Evolutionary conservation across 2,113 vertebrate species (phyloP).

Genomic region (Rhea americana): DNA sequence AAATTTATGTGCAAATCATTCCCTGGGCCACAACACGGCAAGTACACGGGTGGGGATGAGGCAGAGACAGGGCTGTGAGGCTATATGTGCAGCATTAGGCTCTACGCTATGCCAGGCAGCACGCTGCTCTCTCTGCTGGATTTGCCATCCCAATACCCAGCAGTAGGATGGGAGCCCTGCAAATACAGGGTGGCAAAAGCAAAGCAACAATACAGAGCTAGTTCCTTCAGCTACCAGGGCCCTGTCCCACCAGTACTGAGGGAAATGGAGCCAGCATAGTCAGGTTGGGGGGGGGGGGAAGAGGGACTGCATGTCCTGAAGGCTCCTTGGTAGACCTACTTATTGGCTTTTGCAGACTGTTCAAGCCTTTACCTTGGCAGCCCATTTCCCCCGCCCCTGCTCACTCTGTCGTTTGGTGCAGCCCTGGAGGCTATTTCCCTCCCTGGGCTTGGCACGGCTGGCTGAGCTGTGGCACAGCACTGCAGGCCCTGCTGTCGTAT

Average conservation of each 20-base stretch:
- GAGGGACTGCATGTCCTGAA: neutral
- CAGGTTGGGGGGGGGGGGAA: no score
- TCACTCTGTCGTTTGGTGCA: neutral
- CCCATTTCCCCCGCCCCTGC: neutral
- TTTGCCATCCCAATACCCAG: rapidly evolving
- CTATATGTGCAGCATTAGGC: neutral
- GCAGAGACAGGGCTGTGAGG: neutral
- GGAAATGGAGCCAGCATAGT: neutral
- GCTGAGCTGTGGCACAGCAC: neutral
- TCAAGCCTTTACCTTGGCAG: rapidly evolving
- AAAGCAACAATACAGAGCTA: neutral
- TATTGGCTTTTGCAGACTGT: neutral
- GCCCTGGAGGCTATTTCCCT: neutral
- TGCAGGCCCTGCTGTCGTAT: neutral
- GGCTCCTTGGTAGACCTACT: neutral
- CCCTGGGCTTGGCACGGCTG: neutral
- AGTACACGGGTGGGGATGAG: neutral
- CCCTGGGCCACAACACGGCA: neutral
- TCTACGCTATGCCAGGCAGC: neutral
- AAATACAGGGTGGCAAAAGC: neutral
- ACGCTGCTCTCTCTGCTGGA: neutral
- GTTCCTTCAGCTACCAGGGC: neutral
- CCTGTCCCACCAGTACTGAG: rapidly evolving
- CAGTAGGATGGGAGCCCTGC: neutral
- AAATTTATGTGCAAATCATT: neutral